Percentiles rank a stretch among this genome's conserved stretches.
Conservation (phyloP, 92 coral and sea anemone genomes). For the Palythoa grandis region DNA sequence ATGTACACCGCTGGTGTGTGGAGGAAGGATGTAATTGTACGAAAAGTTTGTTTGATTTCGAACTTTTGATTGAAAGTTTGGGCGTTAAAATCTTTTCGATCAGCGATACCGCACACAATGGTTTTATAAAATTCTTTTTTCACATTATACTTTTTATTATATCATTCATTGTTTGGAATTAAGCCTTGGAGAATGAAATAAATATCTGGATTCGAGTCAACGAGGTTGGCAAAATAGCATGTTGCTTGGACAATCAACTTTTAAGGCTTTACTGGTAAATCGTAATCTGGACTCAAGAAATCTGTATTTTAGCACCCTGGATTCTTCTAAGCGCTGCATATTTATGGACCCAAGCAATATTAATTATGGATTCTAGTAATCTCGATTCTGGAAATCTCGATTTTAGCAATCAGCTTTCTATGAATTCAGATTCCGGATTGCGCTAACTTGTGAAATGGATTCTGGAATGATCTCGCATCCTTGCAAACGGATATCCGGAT, state of each 20-base stretch:
- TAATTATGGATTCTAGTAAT: too few species aligned
- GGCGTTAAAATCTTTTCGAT: background rate
- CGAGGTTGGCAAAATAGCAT: background rate
- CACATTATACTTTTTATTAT: background rate
- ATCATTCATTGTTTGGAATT: background rate
- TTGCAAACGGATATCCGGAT: too few species aligned
- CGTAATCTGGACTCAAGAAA: too few species aligned
- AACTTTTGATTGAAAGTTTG: background rate
- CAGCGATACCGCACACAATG: background rate
- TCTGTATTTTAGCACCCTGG: too few species aligned
- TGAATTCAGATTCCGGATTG: too few species aligned
- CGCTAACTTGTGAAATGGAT: too few species aligned
- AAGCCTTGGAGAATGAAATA: background rate
- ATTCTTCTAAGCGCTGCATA: too few species aligned
- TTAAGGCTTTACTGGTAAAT: too few species aligned
- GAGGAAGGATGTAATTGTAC: constrained; percentile 4
- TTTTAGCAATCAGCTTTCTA: too few species aligned
- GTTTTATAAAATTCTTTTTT: constrained; percentile 1
- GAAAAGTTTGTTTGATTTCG: background rate
- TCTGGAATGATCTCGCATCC: too few species aligned
- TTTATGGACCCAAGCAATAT: too few species aligned
- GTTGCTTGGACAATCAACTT: background rate
- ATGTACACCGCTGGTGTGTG: constrained; percentile 10
- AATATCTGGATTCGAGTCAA: background rate
- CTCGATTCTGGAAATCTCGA: too few species aligned